Evolutionary conservation across 2,797 vertebrate species (phyloP).

Genomic region (Syndactyla subalaris): DNA sequence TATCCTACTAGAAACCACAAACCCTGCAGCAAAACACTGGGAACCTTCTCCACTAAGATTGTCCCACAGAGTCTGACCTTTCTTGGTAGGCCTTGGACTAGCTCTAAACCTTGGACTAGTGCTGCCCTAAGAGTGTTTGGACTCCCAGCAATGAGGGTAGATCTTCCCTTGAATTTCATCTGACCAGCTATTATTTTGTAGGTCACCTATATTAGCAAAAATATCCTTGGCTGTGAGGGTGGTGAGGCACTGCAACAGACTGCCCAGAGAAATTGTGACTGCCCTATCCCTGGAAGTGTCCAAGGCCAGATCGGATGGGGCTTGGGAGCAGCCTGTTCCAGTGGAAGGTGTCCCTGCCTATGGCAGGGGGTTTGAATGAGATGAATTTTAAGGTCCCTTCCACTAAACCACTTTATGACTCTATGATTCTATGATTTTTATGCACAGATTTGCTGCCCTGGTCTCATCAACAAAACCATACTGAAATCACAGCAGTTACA

Average conservation of each 20-base stretch:
- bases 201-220: neutral
- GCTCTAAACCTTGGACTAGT: neutral
- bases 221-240: neutral
- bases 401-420: neutral
- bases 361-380: neutral
- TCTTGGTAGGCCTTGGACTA: neutral
- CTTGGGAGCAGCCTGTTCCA: neutral
- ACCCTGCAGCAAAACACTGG: neutral
- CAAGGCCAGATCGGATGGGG: neutral
- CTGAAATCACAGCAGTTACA: fast-evolving
- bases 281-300: fast-evolving
- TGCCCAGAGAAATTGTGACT: neutral
- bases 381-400: neutral
- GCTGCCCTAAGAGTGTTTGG: neutral
- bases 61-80: neutral
- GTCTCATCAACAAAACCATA: neutral
- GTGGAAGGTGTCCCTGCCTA: neutral
- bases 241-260: neutral
- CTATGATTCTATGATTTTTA: neutral
- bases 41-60: neutral
- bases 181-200: neutral
- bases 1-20: neutral
- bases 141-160: neutral
- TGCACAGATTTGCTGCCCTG: neutral
- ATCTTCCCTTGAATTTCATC: neutral